phyloP scores from a whole-genome alignment of 2,113 vertebrate genomes.

The Cygnus atratus region DNA sequence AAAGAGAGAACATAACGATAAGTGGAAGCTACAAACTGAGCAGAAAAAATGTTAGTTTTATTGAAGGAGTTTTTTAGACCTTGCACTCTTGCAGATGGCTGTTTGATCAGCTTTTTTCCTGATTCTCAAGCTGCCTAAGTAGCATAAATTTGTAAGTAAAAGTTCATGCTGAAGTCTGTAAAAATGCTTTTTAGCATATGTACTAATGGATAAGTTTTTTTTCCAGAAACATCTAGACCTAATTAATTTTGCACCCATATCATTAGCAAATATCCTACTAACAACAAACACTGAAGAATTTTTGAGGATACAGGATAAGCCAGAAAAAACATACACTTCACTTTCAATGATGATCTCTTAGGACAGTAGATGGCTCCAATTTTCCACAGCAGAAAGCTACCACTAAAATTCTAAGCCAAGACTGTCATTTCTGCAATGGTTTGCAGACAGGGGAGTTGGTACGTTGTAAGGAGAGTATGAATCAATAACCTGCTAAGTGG shows the following conservation, averaged over 20 bases:
- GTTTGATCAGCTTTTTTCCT: background rate
- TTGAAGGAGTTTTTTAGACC: background rate
- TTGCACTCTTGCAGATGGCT: background rate
- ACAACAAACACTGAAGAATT: background rate
- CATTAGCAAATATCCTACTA: background rate
- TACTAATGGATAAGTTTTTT: background rate
- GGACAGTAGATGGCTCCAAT: constrained; percentile 75
- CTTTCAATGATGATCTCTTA: background rate
- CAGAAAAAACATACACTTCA: background rate
- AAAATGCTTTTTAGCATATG: background rate
- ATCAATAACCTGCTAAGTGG: background rate
- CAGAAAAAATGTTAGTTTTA: background rate
- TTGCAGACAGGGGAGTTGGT: background rate
- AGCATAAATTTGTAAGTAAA: background rate
- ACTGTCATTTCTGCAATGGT: background rate
- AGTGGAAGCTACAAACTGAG: background rate
- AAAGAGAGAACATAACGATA: background rate
- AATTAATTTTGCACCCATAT: background rate
- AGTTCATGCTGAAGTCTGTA: background rate
- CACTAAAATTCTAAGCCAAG: background rate
- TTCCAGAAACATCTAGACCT: background rate
- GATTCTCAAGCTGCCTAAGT: background rate
- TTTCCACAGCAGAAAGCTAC: constrained; percentile 53
- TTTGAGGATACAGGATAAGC: background rate
- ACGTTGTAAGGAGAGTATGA: background rate